These are phyloP conservation scores for Pachymerium ferrugineum DNA, from an alignment of 2,888 invertebrate genomes.

Conservation along the genomic window DNA sequence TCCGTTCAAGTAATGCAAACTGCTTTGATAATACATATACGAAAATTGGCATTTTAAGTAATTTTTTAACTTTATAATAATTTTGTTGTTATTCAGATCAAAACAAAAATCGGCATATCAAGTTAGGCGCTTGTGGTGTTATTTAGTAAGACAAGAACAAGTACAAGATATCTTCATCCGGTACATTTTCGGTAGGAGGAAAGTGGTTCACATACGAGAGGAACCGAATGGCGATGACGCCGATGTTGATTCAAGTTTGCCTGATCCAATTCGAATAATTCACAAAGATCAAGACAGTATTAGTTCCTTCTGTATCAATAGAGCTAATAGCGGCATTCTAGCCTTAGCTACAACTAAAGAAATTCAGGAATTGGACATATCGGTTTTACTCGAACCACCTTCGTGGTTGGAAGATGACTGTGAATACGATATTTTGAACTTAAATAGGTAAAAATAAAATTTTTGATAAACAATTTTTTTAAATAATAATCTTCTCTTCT, in stretches of 20 bases:
- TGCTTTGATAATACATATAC: not conserved
- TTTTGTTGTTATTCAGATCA: slow-evolving; percentile 30
- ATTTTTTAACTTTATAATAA: not conserved
- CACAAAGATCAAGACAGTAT: slow-evolving; percentile 99
- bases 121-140: slow-evolving; percentile 77
- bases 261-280: slow-evolving; percentile 87
- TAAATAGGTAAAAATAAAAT: slow-evolving; percentile 41
- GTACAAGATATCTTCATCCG: slow-evolving; percentile 93
- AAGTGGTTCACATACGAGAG: slow-evolving; percentile 30
- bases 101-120: slow-evolving; percentile 44
- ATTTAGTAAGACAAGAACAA: slow-evolving; percentile 81
- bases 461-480: not conserved
- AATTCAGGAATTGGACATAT: slow-evolving; percentile 96
- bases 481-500: slow-evolving; percentile 34
- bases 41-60: not conserved
- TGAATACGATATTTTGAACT: slow-evolving; percentile 80
- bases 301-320: slow-evolving; percentile 92
- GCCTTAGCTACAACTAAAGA: slow-evolving; percentile 93
- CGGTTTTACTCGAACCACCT: slow-evolving; percentile 78
- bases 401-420: slow-evolving; percentile 96
- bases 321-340: slow-evolving; percentile 73
- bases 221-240: slow-evolving; percentile 38
- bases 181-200: slow-evolving; percentile 76
- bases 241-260: slow-evolving; percentile 48
- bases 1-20: slow-evolving; percentile 66